Evolutionary conservation across 2,113 vertebrate species (phyloP), one percentile per base, ranked within the genome.

Genomic region (Corythaixoides concolor): DNA sequence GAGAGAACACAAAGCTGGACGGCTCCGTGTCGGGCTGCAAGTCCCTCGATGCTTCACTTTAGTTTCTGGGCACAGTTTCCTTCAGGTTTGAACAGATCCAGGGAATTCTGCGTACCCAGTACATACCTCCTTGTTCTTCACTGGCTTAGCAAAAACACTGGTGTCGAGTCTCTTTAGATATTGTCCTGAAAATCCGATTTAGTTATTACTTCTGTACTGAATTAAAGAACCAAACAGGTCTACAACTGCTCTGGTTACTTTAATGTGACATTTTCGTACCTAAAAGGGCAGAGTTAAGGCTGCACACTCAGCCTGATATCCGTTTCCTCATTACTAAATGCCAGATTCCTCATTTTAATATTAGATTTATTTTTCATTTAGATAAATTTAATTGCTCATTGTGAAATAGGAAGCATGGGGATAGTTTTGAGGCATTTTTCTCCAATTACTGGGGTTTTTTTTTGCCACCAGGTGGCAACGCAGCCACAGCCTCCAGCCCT

Each of bases 391-490:
- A 8, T 4, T 26, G n/a, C 26, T 75, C 13, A 1, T 28, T 60
- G 30, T 22, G 43, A 43, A 59, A 19, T 6, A 2, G 0, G 5
- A 24, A 58, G 5, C 0, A 2, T 4, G n/a, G 14, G 33, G 6
- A 52, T 8, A 35, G 21, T 37, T 37, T 58, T 2, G 12, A 85
- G 45, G 68, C 14, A 1, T 12, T 63, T 56, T 50, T 4, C 11
- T 18, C 53, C 37, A 5, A 0, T 62, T 58, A 1, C 43, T 2
- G 52, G 11, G 16, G 2, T 0, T 2, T 5, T 0, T 2, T 5
- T 27, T 64, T 6, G 15, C 96, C 97, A 89, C 41, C 75, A 97
- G 95, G 79, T 96, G 97, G 94, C 95, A 96, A 81, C 28, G 30
- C 41, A 91, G 83, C 55, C 27, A 11, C 80, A 72, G 81, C 32